A percentile compares a stretch with the other conserved stretches of the same genome.
Conservation (phyloP, 2,888 invertebrate genomes). For the Iphiclides podalirius region DNA sequence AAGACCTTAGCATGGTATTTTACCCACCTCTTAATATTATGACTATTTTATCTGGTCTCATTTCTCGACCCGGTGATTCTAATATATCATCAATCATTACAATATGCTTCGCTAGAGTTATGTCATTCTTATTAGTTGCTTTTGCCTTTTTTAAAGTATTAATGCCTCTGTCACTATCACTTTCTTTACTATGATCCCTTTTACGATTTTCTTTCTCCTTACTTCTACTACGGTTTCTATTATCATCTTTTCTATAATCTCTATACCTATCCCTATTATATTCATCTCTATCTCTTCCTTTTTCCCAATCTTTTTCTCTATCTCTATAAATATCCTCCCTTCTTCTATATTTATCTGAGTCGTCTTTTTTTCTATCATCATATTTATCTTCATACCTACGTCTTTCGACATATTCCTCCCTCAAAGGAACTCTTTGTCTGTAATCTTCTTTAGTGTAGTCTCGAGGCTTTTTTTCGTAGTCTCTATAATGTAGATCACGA, state of each 20-base stretch:
- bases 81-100: slow-evolving; percentile 92
- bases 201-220: slow-evolving; percentile 58
- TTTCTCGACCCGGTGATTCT: slow-evolving; percentile 87
- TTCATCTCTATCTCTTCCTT: slow-evolving; percentile 42
- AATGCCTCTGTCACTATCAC: slow-evolving; percentile 39
- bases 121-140: slow-evolving; percentile 36
- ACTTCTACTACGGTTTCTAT: slow-evolving; percentile 49
- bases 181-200: slow-evolving; percentile 57
- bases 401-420: slow-evolving; percentile 42
- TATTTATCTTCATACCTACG: slow-evolving; percentile 36
- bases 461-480: slow-evolving; percentile 33
- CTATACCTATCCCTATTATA: slow-evolving; percentile 45
- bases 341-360: slow-evolving; percentile 40
- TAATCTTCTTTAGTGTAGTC: slow-evolving; percentile 36
- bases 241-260: slow-evolving; percentile 43
- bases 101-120: slow-evolving; percentile 47
- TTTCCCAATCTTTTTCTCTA: slow-evolving; percentile 31
- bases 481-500: slow-evolving; percentile 36
- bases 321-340: slow-evolving; percentile 37
- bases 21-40: slow-evolving; percentile 88
- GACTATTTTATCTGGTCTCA: slow-evolving; percentile 89
- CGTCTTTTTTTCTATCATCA: slow-evolving; percentile 44
- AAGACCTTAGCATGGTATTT: background rate
- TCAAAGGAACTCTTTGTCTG: slow-evolving; percentile 37
- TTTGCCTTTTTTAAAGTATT: slow-evolving; percentile 44